Conservation (phyloP, 2,797 vertebrate species). For the Microhierax caerulescens region DNA sequence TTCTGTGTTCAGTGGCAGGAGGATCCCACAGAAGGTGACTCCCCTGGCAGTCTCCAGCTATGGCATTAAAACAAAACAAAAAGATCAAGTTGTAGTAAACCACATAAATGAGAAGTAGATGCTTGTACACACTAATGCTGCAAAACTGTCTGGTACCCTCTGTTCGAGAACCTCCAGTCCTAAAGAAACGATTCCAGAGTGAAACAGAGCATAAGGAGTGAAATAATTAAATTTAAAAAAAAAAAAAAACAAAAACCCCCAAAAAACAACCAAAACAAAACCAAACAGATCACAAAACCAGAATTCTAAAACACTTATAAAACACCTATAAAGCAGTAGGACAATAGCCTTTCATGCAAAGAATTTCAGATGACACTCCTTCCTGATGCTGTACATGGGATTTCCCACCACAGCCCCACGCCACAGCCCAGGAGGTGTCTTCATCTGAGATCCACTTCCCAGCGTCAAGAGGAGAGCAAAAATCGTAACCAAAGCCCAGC, state of each 20-base stretch:
- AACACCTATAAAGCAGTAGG: background rate
- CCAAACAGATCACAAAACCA: background rate
- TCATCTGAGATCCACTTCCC: background rate
- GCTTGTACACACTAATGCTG: background rate
- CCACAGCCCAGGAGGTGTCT: background rate
- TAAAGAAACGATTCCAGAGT: background rate
- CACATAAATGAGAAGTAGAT: background rate
- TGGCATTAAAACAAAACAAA: background rate
- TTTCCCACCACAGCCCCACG: background rate
- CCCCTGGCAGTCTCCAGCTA: background rate
- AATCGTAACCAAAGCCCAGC: accelerated
- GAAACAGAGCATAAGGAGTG: background rate
- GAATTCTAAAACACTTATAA: background rate
- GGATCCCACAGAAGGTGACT: background rate
- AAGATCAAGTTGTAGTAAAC: background rate
- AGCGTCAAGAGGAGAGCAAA: background rate
- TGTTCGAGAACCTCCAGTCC: background rate
- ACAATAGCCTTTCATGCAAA: background rate
- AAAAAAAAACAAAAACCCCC: background rate
- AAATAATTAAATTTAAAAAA: background rate
- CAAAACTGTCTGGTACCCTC: background rate
- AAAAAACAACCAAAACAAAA: background rate
- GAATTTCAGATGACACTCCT: background rate
- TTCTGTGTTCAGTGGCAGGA: background rate
- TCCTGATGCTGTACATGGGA: background rate